Conservation (phyloP, 1,140 invertebrate species). For the Phthorimaea operculella region DNA sequence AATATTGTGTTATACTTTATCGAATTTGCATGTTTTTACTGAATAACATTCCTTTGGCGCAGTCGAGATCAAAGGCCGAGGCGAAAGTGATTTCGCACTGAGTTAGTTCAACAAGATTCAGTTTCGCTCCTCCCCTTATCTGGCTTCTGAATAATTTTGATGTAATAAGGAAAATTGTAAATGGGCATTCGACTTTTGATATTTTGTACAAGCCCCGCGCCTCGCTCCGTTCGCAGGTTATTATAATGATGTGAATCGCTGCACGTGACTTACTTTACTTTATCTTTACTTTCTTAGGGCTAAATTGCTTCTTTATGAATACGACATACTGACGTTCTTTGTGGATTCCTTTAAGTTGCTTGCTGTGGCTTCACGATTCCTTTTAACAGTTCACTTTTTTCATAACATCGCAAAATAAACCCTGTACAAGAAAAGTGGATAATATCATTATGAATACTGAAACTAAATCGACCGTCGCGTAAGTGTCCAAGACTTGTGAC, state of each 20-base stretch:
- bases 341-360: not conserved
- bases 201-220: slow-evolving; percentile 31
- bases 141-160: slow-evolving; percentile 62
- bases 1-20: slow-evolving; percentile 68
- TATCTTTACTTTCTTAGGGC: not conserved
- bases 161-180: slow-evolving; percentile 66
- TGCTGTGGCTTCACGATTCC: too few relatives aligned
- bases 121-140: slow-evolving; percentile 44
- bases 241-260: slow-evolving; percentile 23
- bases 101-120: slow-evolving; percentile 64
- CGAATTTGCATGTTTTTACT: slow-evolving; percentile 68
- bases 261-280: slow-evolving; percentile 12
- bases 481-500: slow-evolving; percentile 12
- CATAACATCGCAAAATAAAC: not conserved
- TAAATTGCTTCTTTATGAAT: slow-evolving; percentile 2
- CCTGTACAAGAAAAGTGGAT: not conserved
- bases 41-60: slow-evolving; percentile 66
- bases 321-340: not conserved
- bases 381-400: not conserved
- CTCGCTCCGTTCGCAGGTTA: slow-evolving; percentile 16
- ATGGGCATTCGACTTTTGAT: slow-evolving; percentile 54
- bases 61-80: slow-evolving; percentile 61
- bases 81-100: slow-evolving; percentile 66
- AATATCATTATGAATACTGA: not conserved
- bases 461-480: not conserved